phyloP scores from a whole-genome alignment of 2,888 invertebrate genomes.

The Plagodis dolabraria region DNA sequence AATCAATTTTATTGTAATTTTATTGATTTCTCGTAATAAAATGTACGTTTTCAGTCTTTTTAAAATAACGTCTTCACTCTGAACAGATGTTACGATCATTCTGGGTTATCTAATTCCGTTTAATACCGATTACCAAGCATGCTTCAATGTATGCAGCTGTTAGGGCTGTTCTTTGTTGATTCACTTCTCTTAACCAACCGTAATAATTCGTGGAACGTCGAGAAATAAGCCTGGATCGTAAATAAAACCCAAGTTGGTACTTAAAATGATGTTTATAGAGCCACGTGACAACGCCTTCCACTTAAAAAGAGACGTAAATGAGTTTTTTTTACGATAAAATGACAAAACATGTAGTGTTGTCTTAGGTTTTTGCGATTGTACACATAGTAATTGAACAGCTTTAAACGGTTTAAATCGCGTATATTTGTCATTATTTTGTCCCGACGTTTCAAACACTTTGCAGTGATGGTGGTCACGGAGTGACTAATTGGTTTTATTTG shows the following conservation, averaged over 20 bases:
- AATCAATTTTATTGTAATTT: constrained; percentile 23
- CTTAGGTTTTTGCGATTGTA: too few species aligned
- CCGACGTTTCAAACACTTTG: too few species aligned
- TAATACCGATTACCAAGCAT: too few species aligned
- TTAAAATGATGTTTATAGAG: constrained; percentile 22
- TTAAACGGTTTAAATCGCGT: too few species aligned
- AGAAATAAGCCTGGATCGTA: constrained; percentile 31
- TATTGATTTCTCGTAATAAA: constrained; percentile 27
- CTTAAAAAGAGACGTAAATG: constrained; percentile 3
- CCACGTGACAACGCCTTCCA: constrained; percentile 1
- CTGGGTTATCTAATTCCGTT: constrained; percentile 12
- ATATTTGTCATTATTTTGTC: too few species aligned
- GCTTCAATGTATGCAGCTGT: too few species aligned
- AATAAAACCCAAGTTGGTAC: constrained; percentile 28
- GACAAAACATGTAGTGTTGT: too few species aligned
- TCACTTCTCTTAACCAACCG: neutral
- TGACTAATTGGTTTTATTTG: too few species aligned
- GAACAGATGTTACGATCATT: constrained; percentile 16
- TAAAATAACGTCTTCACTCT: constrained; percentile 1
- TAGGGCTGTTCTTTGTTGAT: too few species aligned
- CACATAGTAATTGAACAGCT: too few species aligned
- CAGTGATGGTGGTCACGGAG: too few species aligned
- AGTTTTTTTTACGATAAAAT: too few species aligned
- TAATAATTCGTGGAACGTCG: constrained; percentile 32
- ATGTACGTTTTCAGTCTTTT: constrained; percentile 14